These are phyloP conservation scores for Criorhina ranunculi DNA, from an alignment of 2,888 invertebrate genomes.

Conservation along the genomic window DNA sequence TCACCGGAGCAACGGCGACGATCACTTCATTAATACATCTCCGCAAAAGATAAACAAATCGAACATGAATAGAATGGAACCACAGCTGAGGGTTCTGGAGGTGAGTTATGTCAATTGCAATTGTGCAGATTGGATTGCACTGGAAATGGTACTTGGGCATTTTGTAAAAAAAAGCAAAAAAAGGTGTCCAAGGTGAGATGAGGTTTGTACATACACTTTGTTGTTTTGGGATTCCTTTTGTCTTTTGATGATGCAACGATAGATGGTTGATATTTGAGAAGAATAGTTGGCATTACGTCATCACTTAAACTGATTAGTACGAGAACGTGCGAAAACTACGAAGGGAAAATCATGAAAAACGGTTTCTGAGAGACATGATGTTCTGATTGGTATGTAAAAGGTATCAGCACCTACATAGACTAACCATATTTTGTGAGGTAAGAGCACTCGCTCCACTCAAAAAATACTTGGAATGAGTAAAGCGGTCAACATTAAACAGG, in stretches of 20 bases:
- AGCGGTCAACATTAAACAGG: no score
- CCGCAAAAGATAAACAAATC: constrained; percentile 49
- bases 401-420: no score
- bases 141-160: constrained; percentile 12
- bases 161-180: constrained; percentile 9
- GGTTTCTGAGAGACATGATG: no score
- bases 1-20: constrained; percentile 32
- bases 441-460: no score
- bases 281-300: no score
- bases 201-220: neutral
- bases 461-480: no score
- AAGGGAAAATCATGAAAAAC: no score
- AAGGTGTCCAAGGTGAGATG: constrained; percentile 52
- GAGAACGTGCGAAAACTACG: no score
- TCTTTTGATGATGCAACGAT: constrained; percentile 17
- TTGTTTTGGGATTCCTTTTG: constrained; percentile 17
- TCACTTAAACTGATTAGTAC: no score
- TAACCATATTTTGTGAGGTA: no score
- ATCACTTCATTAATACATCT: constrained; percentile 73
- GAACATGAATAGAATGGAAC: constrained; percentile 57
- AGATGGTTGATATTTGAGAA: no score
- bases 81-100: constrained; percentile 38
- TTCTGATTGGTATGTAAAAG: no score
- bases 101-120: constrained; percentile 69
- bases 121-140: constrained; percentile 57